Conservation (phyloP, 92 coral and sea anemone genomes). For the Palythoa grandiflora region DNA sequence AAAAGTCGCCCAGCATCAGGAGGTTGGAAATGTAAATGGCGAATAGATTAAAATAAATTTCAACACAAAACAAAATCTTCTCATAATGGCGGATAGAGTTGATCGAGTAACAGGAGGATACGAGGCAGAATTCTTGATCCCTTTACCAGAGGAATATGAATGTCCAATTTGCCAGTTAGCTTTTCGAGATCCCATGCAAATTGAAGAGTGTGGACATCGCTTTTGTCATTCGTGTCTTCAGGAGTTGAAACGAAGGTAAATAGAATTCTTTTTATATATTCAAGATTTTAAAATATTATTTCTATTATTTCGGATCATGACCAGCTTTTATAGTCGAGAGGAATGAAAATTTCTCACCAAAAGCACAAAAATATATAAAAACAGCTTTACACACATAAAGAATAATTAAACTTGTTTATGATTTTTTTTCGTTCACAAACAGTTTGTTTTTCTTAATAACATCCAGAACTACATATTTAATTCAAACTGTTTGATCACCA, state of each 20-base stretch:
- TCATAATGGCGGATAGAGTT: conserved; percentile 91
- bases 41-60: conserved; percentile 15
- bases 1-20: neutral
- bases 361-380: neutral
- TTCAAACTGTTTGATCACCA: neutral
- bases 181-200: conserved; percentile 96
- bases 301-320: no score
- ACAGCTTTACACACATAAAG: neutral
- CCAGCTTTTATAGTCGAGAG: neutral
- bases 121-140: conserved; percentile 90
- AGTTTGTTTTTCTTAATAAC: neutral
- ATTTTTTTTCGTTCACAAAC: neutral
- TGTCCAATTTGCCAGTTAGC: conserved; percentile 99
- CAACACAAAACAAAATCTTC: neutral
- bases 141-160: conserved; percentile 94
- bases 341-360: neutral
- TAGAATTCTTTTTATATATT: neutral
- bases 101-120: conserved; percentile 96
- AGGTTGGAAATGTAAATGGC: neutral
- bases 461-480: neutral
- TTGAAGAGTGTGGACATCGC: conserved; percentile 98
- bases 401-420: neutral
- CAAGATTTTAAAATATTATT: neutral
- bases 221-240: conserved; percentile 97
- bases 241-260: conserved; percentile 92